These are phyloP conservation scores for Agonopterix subpropinquella DNA, from an alignment of 2,888 invertebrate species.

Conservation along the genomic window DNA sequence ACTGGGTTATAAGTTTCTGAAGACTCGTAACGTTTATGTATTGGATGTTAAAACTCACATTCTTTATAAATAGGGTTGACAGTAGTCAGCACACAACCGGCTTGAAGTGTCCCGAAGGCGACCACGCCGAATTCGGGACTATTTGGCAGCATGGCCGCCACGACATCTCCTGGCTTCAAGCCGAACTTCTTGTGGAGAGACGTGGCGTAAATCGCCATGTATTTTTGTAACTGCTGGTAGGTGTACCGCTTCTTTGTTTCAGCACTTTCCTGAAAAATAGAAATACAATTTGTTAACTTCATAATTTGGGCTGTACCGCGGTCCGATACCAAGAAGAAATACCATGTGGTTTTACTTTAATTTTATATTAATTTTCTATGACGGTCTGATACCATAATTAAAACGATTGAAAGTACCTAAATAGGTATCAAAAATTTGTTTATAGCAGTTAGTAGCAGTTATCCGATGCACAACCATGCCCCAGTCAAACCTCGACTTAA, in stretches of 20 bases:
- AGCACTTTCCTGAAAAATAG: slow-evolving; percentile 52
- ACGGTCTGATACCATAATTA: too few species aligned
- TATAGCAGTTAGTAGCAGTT: too few species aligned
- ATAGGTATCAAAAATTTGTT: too few species aligned
- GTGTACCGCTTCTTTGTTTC: slow-evolving; percentile 61
- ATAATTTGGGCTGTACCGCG: neutral
- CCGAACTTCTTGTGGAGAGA: slow-evolving; percentile 79
- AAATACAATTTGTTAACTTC: neutral
- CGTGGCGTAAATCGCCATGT: slow-evolving; percentile 77
- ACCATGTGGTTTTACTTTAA: too few species aligned
- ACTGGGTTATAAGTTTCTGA: too few species aligned
- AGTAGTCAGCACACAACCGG: slow-evolving; percentile 81
- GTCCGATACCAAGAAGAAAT: too few species aligned
- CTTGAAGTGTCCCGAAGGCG: slow-evolving; percentile 80
- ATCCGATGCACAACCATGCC: too few species aligned
- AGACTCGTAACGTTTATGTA: too few species aligned
- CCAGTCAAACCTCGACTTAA: too few species aligned
- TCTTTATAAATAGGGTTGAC: slow-evolving; percentile 86
- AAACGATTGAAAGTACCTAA: too few species aligned
- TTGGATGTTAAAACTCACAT: slow-evolving; percentile 41
- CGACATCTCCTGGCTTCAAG: slow-evolving; percentile 77
- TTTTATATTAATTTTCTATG: too few species aligned
- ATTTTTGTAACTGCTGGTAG: slow-evolving; percentile 66
- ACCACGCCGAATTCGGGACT: slow-evolving; percentile 83
- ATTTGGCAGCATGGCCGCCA: slow-evolving; percentile 83